Evolutionary conservation across 2,113 vertebrate genomes (phyloP).

Genomic region (Mustela nigripes): DNA sequence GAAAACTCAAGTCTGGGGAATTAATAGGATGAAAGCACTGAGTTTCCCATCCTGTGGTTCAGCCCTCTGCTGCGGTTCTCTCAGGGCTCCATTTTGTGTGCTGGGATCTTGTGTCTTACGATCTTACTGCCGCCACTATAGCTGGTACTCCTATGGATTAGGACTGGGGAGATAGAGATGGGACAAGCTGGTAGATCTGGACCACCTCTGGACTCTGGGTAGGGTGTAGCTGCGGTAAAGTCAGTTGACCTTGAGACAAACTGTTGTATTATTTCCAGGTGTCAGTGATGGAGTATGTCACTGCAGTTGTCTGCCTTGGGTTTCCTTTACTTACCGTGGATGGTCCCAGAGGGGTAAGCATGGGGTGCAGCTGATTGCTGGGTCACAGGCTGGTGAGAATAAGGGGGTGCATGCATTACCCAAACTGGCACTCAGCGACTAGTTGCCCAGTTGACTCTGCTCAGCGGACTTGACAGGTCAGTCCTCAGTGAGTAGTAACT

Average conservation of each 20-base stretch:
- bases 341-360: slow-evolving; percentile 96
- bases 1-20: not conserved
- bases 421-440: not conserved
- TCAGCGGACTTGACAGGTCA: not conserved
- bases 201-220: not conserved
- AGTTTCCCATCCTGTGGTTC: not conserved
- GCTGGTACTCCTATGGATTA: not conserved
- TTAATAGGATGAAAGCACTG: not conserved
- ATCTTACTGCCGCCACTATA: not conserved
- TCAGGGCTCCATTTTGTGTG: not conserved
- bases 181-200: not conserved
- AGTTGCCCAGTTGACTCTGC: not conserved
- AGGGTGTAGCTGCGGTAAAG: not conserved
- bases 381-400: not conserved
- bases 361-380: not conserved
- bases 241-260: not conserved
- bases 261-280: slow-evolving; percentile 87
- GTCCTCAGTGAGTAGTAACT: not conserved
- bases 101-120: not conserved
- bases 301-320: slow-evolving; percentile 96
- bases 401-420: rapidly evolving
- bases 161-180: not conserved
- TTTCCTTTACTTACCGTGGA: slow-evolving; percentile 96
- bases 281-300: slow-evolving; percentile 96
- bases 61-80: not conserved